Conservation (phyloP, 2,797 vertebrate genomes). For the Myripristis murdjan region DNA sequence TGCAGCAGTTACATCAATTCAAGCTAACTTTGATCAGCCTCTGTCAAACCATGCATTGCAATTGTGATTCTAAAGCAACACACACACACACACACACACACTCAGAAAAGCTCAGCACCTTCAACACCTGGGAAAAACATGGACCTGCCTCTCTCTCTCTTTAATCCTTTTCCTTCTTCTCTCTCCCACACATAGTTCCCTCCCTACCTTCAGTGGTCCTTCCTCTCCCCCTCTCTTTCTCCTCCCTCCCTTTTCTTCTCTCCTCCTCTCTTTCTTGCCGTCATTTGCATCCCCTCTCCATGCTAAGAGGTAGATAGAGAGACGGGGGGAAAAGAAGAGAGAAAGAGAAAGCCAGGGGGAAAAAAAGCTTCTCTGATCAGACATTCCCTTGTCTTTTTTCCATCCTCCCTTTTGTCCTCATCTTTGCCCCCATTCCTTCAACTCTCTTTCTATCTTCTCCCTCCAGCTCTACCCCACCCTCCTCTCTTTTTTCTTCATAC, state of each 20-base stretch:
- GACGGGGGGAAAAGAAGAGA: background rate
- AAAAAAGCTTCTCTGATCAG: background rate
- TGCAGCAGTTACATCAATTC: slow-evolving; percentile 41
- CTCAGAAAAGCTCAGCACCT: slow-evolving; percentile 17
- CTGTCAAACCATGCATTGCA: background rate
- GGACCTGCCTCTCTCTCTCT: background rate
- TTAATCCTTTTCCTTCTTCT: background rate
- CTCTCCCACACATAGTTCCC: background rate
- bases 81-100: background rate
- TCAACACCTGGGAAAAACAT: slow-evolving; percentile 44
- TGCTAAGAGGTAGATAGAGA: slow-evolving; percentile 14
- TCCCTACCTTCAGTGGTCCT: background rate
- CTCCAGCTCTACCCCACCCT: background rate
- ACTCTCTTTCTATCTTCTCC: background rate
- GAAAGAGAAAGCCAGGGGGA: background rate
- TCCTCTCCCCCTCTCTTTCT: background rate
- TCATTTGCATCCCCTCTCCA: slow-evolving; percentile 34
- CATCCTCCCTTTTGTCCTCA: background rate
- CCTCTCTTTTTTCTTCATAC: too few relatives aligned
- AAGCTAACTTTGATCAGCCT: slow-evolving; percentile 27
- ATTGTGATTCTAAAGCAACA: slow-evolving; percentile 25
- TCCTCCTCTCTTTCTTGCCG: slow-evolving; percentile 14
- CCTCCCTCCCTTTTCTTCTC: background rate
- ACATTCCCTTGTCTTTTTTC: background rate
- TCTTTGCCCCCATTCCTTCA: background rate